Conservation (phyloP, 2,113 vertebrate genomes). For the Oncorhynchus tshawytscha region DNA sequence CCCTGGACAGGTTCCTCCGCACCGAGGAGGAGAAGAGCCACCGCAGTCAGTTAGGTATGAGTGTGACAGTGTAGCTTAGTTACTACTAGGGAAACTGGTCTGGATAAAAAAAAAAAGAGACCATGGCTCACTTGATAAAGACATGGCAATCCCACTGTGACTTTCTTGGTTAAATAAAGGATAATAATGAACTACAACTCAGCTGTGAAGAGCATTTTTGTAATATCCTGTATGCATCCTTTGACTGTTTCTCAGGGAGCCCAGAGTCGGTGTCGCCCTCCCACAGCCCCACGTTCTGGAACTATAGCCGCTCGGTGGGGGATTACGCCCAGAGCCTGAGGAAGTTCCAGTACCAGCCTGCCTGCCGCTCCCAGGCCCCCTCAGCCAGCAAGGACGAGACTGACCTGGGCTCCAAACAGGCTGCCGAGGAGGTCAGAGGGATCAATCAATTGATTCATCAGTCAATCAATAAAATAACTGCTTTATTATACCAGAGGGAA, state of each 20-base stretch:
- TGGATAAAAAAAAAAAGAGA: no score
- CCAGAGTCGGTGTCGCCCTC: conserved; percentile 86
- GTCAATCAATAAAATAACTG: background rate
- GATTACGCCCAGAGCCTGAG: conserved; percentile 89
- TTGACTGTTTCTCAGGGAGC: conserved; percentile 73
- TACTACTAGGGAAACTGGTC: no score
- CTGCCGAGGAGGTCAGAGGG: conserved; percentile 87
- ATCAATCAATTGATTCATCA: background rate
- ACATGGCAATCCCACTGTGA: no score
- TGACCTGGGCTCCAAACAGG: conserved; percentile 91
- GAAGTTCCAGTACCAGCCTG: conserved; percentile 93
- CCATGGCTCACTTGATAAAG: no score
- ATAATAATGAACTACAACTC: no score
- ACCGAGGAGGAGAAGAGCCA: conserved; percentile 91
- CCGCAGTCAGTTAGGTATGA: conserved; percentile 84
- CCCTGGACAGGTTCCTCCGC: conserved; percentile 80
- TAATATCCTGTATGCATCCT: no score
- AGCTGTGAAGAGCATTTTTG: no score
- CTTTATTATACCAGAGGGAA: background rate
- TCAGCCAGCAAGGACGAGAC: conserved; percentile 94
- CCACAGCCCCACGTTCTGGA: conserved; percentile 94
- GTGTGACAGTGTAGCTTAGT: background rate
- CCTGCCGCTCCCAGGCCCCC: conserved; percentile 88
- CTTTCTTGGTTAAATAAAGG: no score
- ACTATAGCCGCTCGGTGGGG: conserved; percentile 85